A percentile compares a stretch with the other conserved stretches of the same genome.
phyloP scores from a whole-genome alignment of 2,113 vertebrate genomes.

The Ctenomys sociabilis region DNA sequence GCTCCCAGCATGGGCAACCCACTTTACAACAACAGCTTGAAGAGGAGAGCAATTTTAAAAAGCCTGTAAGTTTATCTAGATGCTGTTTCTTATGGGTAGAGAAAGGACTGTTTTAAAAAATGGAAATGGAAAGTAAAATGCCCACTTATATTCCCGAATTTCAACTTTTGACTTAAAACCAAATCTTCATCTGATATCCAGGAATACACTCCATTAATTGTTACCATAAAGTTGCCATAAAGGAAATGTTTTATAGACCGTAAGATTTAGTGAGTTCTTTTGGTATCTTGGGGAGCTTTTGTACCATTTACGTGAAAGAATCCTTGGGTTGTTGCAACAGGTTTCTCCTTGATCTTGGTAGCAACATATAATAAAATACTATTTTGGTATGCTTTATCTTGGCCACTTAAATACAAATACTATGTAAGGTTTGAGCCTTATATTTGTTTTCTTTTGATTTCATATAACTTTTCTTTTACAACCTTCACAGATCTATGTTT shows the following conservation, averaged over 20 bases:
- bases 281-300: not conserved
- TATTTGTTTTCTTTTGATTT: not conserved
- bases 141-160: not conserved
- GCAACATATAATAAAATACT: not conserved
- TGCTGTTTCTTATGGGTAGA: slow-evolving; percentile 8
- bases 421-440: not conserved
- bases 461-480: not conserved
- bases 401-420: slow-evolving; percentile 15
- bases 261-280: slow-evolving; percentile 14
- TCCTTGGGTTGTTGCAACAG: not conserved
- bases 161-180: not conserved
- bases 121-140: not conserved
- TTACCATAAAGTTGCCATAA: slow-evolving; percentile 1
- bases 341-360: not conserved
- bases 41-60: slow-evolving; percentile 54
- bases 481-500: not conserved
- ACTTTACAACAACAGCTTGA: not conserved
- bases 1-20: not conserved
- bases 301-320: not conserved
- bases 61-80: slow-evolving; percentile 60
- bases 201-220: slow-evolving; percentile 46
- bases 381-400: slow-evolving; percentile 34
- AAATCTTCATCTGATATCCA: slow-evolving; percentile 30
- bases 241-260: slow-evolving; percentile 33
- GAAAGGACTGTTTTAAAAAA: slow-evolving; percentile 59